A percentile compares a stretch with the other conserved stretches of the same genome.
These are phyloP conservation scores for Oxyteleia sp. DNA, from an alignment of 2,888 invertebrate genomes.

Conservation along the genomic window DNA sequence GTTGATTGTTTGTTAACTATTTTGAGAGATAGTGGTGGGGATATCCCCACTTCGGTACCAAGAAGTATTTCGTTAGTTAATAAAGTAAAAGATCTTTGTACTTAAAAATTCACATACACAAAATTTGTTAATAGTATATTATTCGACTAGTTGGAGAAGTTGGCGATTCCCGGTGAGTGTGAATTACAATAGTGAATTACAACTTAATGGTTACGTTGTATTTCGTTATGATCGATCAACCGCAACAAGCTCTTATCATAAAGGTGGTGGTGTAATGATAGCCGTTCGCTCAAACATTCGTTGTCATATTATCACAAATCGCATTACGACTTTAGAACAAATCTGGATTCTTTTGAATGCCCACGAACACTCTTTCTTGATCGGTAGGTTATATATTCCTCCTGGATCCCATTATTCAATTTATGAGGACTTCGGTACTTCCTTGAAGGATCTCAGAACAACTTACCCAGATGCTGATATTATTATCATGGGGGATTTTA, in stretches of 20 bases:
- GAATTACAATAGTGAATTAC: constrained; percentile 1
- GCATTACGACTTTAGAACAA: background rate
- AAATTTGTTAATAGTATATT: too few species aligned
- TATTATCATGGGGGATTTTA: background rate
- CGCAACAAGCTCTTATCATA: background rate
- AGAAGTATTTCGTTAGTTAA: too few species aligned
- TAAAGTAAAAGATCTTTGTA: too few species aligned
- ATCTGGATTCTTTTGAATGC: background rate
- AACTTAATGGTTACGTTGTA: background rate
- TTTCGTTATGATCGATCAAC: background rate
- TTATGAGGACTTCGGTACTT: constrained; percentile 1
- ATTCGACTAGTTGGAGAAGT: too few species aligned
- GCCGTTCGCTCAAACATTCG: background rate
- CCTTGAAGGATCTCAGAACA: background rate
- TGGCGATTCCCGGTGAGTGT: too few species aligned
- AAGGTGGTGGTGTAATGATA: constrained; percentile 6
- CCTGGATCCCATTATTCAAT: background rate
- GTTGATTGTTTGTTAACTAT: too few species aligned
- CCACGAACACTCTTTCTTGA: background rate
- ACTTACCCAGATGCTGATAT: background rate
- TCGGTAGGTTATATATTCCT: constrained; percentile 5
- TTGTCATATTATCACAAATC: background rate
- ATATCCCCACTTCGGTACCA: too few species aligned
- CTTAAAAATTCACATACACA: too few species aligned
- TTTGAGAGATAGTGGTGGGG: too few species aligned